These are phyloP conservation scores for Echeneis naucrates DNA, from an alignment of 2,797 vertebrate genomes.

Conservation along the genomic window DNA sequence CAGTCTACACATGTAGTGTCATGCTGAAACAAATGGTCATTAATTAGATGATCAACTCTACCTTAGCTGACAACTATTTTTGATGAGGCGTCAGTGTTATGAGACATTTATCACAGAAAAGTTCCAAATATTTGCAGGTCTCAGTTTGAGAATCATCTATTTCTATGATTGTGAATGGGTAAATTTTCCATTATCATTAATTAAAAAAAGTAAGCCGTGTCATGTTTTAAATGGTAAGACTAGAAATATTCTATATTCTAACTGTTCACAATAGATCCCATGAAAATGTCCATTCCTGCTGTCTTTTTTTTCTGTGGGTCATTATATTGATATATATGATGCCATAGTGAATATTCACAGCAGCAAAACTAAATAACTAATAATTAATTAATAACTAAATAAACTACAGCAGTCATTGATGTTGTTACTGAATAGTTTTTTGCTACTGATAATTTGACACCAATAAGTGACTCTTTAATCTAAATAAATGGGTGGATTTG, in stretches of 20 bases:
- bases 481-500: neutral
- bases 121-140: neutral
- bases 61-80: too few relatives aligned
- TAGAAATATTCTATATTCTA: neutral
- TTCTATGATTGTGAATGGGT: neutral
- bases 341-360: neutral
- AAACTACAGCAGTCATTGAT: neutral
- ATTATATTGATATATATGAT: neutral
- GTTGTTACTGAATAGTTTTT: constrained; percentile 12
- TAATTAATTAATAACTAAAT: too few relatives aligned
- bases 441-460: too few relatives aligned
- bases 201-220: neutral
- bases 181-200: neutral
- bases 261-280: neutral
- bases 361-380: neutral
- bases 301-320: neutral
- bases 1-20: neutral
- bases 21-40: neutral
- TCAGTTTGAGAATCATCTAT: neutral
- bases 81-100: neutral
- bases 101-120: neutral
- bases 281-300: neutral
- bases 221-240: neutral
- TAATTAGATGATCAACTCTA: neutral
- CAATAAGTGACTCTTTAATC: neutral